Evolutionary conservation across 92 coral and sea anemone genomes (phyloP).

Genomic region (Porites cylindrica): DNA sequence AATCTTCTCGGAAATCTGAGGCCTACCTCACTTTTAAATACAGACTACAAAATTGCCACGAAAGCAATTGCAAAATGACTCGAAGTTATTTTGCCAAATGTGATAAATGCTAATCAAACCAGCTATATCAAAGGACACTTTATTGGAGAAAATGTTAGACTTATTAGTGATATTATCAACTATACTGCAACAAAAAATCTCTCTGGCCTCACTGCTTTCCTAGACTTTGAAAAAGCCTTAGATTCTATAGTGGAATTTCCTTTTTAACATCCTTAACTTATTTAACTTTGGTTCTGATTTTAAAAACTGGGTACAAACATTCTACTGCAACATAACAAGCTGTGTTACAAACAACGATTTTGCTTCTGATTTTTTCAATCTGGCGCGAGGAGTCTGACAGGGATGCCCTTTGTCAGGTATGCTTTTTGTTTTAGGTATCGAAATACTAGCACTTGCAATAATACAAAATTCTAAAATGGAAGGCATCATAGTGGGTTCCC

Average conservation of each 20-base stretch:
- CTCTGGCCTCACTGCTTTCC: conserved; percentile 25
- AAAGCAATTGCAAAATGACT: conserved; percentile 36
- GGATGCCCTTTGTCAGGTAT: conserved; percentile 50
- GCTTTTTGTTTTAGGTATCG: conserved; percentile 34
- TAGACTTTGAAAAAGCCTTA: conserved; percentile 33
- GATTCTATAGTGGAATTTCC: conserved; percentile 52
- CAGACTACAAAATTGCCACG: conserved; percentile 49
- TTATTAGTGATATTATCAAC: conserved; percentile 45
- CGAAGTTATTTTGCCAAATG: conserved; percentile 11
- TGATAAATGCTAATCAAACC: conserved; percentile 40
- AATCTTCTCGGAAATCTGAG: conserved; percentile 18
- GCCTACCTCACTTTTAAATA: background rate
- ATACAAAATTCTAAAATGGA: conserved; percentile 8
- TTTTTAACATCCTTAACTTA: conserved; percentile 17
- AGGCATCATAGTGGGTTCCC: conserved; percentile 12
- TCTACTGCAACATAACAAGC: too few relatives aligned
- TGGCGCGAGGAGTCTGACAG: conserved; percentile 38
- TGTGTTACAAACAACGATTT: too few relatives aligned
- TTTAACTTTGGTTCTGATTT: too few relatives aligned
- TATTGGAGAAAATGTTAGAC: conserved; percentile 52
- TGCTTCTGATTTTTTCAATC: conserved; percentile 31
- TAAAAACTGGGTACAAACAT: too few relatives aligned
- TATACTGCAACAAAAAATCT: conserved; percentile 30
- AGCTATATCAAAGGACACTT: conserved; percentile 49
- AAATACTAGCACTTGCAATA: conserved; percentile 36